Evolutionary conservation across 92 coral and sea anemone genomes (phyloP), one percentile per base, ranked within the genome.

Genomic region (Desmophyllum pertusum): DNA sequence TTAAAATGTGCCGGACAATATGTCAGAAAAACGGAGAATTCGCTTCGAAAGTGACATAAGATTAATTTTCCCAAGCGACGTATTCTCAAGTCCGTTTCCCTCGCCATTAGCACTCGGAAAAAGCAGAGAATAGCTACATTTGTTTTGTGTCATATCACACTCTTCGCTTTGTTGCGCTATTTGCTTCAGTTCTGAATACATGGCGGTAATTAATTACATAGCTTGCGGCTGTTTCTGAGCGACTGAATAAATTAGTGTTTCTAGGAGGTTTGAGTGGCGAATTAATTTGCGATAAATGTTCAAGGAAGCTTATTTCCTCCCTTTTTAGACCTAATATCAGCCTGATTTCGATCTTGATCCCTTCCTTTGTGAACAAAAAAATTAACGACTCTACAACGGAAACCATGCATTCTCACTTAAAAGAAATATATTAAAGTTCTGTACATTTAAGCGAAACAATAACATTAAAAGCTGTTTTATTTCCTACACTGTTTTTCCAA

Each of bases 181-280:
- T 92, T 86, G 72, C 67, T 79, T 21, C 76, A n/a, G 21, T 57
- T 55, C 67, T 93, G 89, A 86, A 90, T 81, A 82, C 74, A 83
- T 73, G 55, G 59, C 75, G 76, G 48, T 89, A 69, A 85, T 86
- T 80, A 93, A 75, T 70, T 61, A 87, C 82, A 94, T 94, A 89
- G 91, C 91, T 92, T 52, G 37, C 33, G 80, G 73, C 59, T 71
- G 98, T 94, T 87, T 87, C 98, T 87, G 98, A 94, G 98, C 75
- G 98, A 94, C 90, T 77, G 95, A 76, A 94, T 94, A 94, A 55
- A 94, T 94, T 94, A 81, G 45, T 70, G 98, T 94, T 66, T 80
- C 98, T 72, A 93, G 63, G 98, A 78, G 27, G 77, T 80, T 67
- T 67, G 15, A 23, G 63, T 35, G 46, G 46, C 33, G 37, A 31